A percentile compares a stretch with the other conserved stretches of the same genome.
These are phyloP conservation scores for Ormyrus rosae DNA, from an alignment of 2,888 invertebrate genomes.

Conservation along the genomic window DNA sequence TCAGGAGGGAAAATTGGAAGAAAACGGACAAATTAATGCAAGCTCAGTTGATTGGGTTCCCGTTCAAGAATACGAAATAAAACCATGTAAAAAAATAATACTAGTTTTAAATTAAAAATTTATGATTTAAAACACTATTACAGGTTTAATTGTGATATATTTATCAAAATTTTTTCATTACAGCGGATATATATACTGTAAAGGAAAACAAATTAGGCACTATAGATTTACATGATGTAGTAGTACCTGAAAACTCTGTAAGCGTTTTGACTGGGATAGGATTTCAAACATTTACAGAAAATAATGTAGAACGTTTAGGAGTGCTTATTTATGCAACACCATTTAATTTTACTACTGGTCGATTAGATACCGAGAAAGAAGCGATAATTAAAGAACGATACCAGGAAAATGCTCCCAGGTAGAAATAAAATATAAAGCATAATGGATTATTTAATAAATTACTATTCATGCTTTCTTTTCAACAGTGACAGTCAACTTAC, in stretches of 20 bases:
- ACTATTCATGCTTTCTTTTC: too few relatives aligned
- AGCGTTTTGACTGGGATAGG: background rate
- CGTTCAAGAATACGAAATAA: too few relatives aligned
- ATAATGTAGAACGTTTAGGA: background rate
- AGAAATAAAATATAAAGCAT: too few relatives aligned
- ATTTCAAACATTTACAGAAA: background rate
- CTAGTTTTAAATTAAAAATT: background rate
- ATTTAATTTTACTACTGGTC: constrained; percentile 2
- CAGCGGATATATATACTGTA: background rate
- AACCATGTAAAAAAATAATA: constrained; percentile 1
- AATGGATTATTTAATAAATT: too few relatives aligned
- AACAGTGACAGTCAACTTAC: too few relatives aligned
- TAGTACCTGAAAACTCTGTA: background rate
- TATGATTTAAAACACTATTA: too few relatives aligned
- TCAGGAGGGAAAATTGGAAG: too few relatives aligned
- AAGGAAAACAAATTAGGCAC: background rate
- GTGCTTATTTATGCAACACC: background rate
- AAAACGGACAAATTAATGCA: too few relatives aligned
- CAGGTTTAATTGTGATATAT: too few relatives aligned
- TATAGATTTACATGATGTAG: background rate
- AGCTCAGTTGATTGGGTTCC: too few relatives aligned
- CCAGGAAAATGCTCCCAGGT: too few relatives aligned
- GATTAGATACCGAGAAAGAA: background rate
- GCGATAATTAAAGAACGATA: too few relatives aligned
- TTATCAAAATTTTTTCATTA: constrained; percentile 66